These are phyloP conservation scores for Rhopilema esculentum DNA, from an alignment of 30 jellyfish, hydroid and myxozoan species.

Conservation along the genomic window DNA sequence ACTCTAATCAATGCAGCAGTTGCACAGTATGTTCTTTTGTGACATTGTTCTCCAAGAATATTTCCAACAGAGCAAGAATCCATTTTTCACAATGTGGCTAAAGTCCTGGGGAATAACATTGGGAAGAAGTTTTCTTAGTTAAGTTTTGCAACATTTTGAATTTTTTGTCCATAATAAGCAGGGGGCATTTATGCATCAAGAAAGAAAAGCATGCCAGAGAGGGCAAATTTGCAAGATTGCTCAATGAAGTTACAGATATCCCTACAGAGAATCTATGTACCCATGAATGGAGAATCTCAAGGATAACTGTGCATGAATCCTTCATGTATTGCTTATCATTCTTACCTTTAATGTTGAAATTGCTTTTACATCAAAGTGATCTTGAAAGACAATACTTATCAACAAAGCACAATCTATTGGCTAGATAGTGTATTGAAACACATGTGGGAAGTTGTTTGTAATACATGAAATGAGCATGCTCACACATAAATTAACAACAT, in stretches of 20 bases:
- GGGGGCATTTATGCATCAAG: not conserved
- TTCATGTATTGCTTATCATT: not conserved
- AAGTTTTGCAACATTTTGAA: not conserved
- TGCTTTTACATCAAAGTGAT: not conserved
- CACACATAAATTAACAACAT: not conserved
- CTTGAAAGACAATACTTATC: not conserved
- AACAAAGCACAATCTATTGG: not conserved
- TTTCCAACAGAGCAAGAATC: not conserved
- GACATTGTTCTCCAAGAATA: not conserved
- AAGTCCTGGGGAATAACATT: not conserved
- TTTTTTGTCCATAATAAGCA: not conserved
- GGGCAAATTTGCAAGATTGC: not conserved
- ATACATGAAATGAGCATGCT: not conserved
- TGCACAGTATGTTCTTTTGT: not conserved
- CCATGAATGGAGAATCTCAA: not conserved
- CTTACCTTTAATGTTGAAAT: not conserved
- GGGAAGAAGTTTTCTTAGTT: too few species aligned
- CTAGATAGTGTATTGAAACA: not conserved
- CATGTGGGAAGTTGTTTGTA: not conserved
- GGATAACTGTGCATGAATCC: not conserved
- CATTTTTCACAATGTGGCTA: not conserved
- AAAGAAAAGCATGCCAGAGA: not conserved
- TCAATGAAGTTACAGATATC: not conserved
- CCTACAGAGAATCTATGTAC: not conserved
- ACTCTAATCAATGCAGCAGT: not conserved